Base-by-base conservation (phyloP, 2,888 invertebrate species). In the Ormyrus labotus region DNA sequence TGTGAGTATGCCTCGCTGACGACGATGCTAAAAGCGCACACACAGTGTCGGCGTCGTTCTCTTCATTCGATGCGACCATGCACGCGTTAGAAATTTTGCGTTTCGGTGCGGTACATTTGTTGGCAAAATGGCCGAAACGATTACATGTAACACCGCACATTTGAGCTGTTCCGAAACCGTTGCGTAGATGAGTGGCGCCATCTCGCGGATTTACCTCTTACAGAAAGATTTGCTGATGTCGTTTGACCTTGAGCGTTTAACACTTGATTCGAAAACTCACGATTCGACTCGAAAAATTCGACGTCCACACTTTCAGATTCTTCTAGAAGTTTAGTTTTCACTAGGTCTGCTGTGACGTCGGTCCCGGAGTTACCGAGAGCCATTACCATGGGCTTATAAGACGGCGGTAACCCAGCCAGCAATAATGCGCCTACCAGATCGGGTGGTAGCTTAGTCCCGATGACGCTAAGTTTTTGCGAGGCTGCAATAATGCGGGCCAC, bases 41-140 rank as follows among this genome's bases (percentile, higher is more conserved):
- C 45, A 47, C 64, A 11, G 64, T 11, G n/a, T 64, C 64, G 11
- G 45, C 64, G 6, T 64, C 64, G n/a, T 48, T 64, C 64, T 64
- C 64, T 5, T 47, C 64, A 9, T 45, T 11, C 2, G 64, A 10
- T 11, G 64, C 64, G 5, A 48, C 64, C 47, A 11, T 60, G 13
- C 60, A 64, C 6, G 48, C 64, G n/a, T n/a, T 64, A 3, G 64
- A 0, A 47, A 5, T 6, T 10, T 64, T 64, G 11, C 10, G 47
- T 64, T 64, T 64, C 48, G 64, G 64, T 11, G 64, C 60, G 13
- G 60, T 60, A 60, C 60, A 60, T n/a, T 60, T 10, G 7, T 13
- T 60, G n/a, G 60, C 13, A 60, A 60, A 60, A 60, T 60, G 60
- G 60, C 60, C 60, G 60, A n/a, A 60, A 13, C 60, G 60, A 13